These are phyloP conservation scores for Drosophila miranda DNA, from an alignment of 1,140 invertebrate species.

Conservation along the genomic window DNA sequence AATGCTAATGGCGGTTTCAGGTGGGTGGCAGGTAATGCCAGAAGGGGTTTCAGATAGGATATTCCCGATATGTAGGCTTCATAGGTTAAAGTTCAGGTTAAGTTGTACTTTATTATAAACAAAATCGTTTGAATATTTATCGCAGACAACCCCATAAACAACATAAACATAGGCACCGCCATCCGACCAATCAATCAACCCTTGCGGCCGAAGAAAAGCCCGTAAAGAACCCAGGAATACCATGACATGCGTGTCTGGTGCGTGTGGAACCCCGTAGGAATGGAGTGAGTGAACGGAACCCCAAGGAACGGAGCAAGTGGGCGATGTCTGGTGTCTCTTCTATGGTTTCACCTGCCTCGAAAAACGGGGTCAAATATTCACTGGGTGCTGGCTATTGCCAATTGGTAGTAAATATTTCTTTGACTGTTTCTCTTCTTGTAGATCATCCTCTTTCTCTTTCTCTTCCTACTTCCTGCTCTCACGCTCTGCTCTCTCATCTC, in stretches of 20 bases:
- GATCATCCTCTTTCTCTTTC: slow-evolving; percentile 6
- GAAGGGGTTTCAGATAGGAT: slow-evolving; percentile 3
- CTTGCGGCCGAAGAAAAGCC: slow-evolving; percentile 30
- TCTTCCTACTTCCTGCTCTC: slow-evolving; percentile 9
- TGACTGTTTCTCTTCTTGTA: background rate
- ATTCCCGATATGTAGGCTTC: background rate
- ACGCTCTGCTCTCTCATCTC: too few relatives aligned
- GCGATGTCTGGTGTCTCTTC: slow-evolving; percentile 19
- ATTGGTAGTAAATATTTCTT: too few relatives aligned
- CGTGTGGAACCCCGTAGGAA: background rate
- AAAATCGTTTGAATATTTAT: slow-evolving; percentile 76
- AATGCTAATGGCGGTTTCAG: too few relatives aligned
- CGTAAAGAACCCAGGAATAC: slow-evolving; percentile 7
- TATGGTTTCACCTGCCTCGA: slow-evolving; percentile 47
- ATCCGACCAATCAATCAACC: slow-evolving; percentile 68
- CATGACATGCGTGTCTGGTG: slow-evolving; percentile 40
- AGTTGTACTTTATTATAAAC: slow-evolving; percentile 75
- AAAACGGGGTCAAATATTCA: slow-evolving; percentile 33
- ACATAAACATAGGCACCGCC: slow-evolving; percentile 27
- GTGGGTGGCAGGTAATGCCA: too few relatives aligned
- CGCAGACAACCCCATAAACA: slow-evolving; percentile 18
- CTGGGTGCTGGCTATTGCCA: slow-evolving; percentile 1
- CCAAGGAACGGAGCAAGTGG: background rate
- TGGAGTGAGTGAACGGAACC: background rate
- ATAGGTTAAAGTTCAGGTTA: slow-evolving; percentile 8